These are phyloP conservation scores for Catonia carolina DNA, from an alignment of 2,888 invertebrate genomes.

Conservation along the genomic window DNA sequence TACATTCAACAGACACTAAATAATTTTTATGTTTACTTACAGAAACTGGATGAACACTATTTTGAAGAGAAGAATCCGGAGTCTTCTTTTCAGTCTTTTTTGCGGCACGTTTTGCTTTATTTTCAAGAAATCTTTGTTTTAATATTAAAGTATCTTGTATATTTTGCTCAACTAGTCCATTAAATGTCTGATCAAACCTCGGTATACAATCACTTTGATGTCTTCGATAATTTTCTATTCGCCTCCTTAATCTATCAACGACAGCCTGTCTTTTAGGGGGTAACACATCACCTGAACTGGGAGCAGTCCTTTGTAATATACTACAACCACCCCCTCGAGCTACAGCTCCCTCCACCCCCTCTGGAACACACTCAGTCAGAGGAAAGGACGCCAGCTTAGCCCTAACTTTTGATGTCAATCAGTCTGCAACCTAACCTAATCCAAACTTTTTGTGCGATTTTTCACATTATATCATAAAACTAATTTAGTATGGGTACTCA, in stretches of 20 bases:
- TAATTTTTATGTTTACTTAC: too few species aligned
- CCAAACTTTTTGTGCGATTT: too few species aligned
- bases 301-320: conserved; percentile 53
- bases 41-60: conserved; percentile 25
- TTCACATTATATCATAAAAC: too few species aligned
- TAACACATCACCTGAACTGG: conserved; percentile 56
- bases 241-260: conserved; percentile 72
- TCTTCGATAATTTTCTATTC: conserved; percentile 81
- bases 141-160: conserved; percentile 80
- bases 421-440: too few species aligned
- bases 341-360: conserved; percentile 58
- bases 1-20: too few species aligned
- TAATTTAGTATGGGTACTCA: too few species aligned
- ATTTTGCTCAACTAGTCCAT: conserved; percentile 82
- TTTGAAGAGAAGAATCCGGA: conserved; percentile 43
- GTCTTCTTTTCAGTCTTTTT: conserved; percentile 69
- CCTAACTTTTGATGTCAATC: too few species aligned
- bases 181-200: conserved; percentile 81
- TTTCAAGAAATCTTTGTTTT: conserved; percentile 84
- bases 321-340: conserved; percentile 67
- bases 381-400: conserved; percentile 44
- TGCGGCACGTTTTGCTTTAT: conserved; percentile 79
- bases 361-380: conserved; percentile 47
- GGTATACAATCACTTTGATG: conserved; percentile 81
- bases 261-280: conserved; percentile 78